Evolutionary conservation across 2,113 vertebrate genomes (phyloP).

Genomic region (Conger conger): DNA sequence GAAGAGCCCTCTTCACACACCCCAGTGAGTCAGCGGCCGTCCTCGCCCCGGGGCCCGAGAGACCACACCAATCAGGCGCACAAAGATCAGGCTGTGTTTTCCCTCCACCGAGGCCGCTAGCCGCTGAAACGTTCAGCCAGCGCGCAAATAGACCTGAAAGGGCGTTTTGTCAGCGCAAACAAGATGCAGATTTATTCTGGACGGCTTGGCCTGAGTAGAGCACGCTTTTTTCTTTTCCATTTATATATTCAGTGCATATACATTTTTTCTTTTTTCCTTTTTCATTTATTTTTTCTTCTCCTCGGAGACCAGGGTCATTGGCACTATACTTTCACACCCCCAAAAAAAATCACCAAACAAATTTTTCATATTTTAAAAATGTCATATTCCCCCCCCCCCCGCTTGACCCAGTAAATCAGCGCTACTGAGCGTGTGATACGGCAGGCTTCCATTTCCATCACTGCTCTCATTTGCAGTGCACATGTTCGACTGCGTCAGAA

Average conservation of each 20-base stretch:
- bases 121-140: not conserved
- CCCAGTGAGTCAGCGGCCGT: not conserved
- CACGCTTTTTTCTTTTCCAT: not conserved
- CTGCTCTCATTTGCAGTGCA: not conserved
- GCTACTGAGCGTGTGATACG: not conserved
- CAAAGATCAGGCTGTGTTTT: slow-evolving; percentile 9
- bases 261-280: not conserved
- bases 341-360: too few relatives aligned
- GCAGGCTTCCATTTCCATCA: not conserved
- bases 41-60: not conserved
- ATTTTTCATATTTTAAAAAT: too few relatives aligned
- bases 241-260: not conserved
- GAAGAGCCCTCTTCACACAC: not conserved
- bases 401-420: not conserved
- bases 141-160: not conserved
- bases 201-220: not conserved
- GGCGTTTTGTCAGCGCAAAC: not conserved
- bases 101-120: not conserved
- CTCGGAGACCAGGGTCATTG: not conserved
- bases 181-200: slow-evolving; percentile 1
- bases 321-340: too few relatives aligned
- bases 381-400: not conserved
- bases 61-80: not conserved
- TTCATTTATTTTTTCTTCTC: not conserved
- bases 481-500: not conserved